Evolutionary conservation across 2,113 vertebrate species (phyloP).

Genomic region (Myotis davidii): DNA sequence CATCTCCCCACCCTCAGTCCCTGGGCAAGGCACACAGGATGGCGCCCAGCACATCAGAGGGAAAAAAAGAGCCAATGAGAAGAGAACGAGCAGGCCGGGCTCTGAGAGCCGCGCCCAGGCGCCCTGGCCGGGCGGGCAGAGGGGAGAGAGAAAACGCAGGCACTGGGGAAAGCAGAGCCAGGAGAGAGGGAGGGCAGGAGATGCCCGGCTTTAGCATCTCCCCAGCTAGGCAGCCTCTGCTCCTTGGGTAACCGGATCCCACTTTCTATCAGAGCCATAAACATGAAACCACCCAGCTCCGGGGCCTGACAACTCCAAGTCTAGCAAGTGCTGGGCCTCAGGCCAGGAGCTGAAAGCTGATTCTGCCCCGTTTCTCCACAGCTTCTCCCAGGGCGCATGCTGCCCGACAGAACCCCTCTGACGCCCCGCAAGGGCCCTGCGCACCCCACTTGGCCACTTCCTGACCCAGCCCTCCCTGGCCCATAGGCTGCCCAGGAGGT

Average conservation of each 20-base stretch:
- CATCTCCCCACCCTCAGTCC: neutral
- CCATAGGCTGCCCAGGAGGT: neutral
- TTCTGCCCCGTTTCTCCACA: neutral
- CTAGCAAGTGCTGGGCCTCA: neutral
- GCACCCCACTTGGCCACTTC: neutral
- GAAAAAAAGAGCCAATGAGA: neutral
- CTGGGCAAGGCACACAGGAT: neutral
- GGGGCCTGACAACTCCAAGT: conserved; percentile 25
- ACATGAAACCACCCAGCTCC: conserved; percentile 50
- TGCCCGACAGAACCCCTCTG: neutral
- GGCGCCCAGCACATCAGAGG: neutral
- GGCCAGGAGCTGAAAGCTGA: conserved; percentile 22
- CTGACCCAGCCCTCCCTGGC: neutral
- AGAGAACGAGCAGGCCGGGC: neutral
- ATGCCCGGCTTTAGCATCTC: neutral
- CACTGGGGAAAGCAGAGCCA: neutral
- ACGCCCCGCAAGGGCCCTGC: too few species aligned
- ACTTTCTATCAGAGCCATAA: conserved; percentile 29
- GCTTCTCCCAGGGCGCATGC: neutral
- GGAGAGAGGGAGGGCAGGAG: neutral
- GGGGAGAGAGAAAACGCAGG: neutral
- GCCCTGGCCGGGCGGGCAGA: too few species aligned
- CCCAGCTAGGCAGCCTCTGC: neutral
- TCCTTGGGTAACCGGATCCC: conserved; percentile 37
- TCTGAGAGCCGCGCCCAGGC: neutral